Evolutionary conservation across 2,113 vertebrate species (phyloP).

Genomic region (Bothrops jararaca): DNA sequence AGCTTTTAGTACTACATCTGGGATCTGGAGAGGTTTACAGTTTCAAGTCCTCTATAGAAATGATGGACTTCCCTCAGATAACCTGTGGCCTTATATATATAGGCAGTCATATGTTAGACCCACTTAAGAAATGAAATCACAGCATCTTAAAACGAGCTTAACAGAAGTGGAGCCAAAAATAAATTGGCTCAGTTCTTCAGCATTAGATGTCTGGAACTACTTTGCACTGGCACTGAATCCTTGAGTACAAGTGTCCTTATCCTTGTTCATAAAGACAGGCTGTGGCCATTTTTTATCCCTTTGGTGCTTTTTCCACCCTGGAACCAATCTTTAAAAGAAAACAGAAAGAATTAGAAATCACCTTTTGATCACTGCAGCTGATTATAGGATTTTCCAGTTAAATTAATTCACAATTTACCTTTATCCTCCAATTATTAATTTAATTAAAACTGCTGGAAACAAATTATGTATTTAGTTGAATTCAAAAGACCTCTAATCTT

Average conservation of each 20-base stretch:
- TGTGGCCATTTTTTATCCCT: rapidly evolving
- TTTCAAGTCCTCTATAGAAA: not conserved
- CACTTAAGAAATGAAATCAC: not conserved
- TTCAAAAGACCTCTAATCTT: not conserved
- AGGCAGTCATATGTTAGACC: not conserved
- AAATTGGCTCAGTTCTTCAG: not conserved
- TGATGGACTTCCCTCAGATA: not conserved
- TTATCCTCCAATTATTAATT: not conserved
- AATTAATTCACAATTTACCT: not conserved
- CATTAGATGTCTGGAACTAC: not conserved
- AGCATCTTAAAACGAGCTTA: not conserved
- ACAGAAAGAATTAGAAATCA: not conserved
- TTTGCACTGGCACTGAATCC: not conserved
- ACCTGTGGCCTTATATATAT: not conserved
- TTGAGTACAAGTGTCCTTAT: not conserved
- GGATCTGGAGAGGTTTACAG: not conserved
- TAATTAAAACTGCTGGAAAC: not conserved
- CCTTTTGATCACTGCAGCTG: not conserved
- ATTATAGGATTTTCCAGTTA: not conserved
- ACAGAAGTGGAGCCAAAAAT: not conserved
- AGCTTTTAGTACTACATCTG: not conserved
- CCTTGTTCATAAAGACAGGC: not conserved
- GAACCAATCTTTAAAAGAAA: constrained; percentile 4
- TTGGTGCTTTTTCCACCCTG: not conserved
- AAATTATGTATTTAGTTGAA: not conserved